phyloP scores from a whole-genome alignment of 2,113 vertebrate species.

The Hippocampus mohnikei region DNA sequence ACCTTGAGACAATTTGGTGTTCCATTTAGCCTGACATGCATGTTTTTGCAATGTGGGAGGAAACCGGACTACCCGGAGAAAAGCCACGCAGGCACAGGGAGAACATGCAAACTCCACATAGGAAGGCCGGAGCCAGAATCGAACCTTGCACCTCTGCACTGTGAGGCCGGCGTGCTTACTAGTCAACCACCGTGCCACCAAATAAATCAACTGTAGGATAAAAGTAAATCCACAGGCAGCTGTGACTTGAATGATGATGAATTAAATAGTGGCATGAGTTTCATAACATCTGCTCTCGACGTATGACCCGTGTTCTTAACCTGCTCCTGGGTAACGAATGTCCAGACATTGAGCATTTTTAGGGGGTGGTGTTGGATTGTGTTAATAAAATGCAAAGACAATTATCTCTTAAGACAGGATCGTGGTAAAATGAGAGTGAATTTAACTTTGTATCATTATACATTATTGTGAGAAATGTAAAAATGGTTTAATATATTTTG shows the following conservation, averaged over 20 bases:
- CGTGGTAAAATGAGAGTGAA: slow-evolving; percentile 18
- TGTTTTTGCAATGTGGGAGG: too few species aligned
- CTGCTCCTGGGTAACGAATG: slow-evolving; percentile 51
- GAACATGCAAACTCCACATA: too few species aligned
- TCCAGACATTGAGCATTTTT: slow-evolving; percentile 52
- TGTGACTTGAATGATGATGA: slow-evolving; percentile 46
- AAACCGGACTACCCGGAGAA: too few species aligned
- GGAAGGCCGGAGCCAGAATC: too few species aligned
- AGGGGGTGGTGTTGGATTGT: slow-evolving; percentile 17
- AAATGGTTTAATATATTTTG: slow-evolving; percentile 32
- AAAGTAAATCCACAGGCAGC: slow-evolving; percentile 39
- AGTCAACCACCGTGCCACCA: background rate
- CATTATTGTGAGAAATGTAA: slow-evolving; percentile 27
- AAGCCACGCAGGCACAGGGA: too few species aligned
- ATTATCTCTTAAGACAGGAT: slow-evolving; percentile 20
- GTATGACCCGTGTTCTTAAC: slow-evolving; percentile 47
- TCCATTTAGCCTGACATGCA: too few species aligned
- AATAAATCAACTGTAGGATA: slow-evolving; percentile 43
- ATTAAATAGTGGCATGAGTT: slow-evolving; percentile 36
- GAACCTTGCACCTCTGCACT: too few species aligned
- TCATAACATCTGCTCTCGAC: slow-evolving; percentile 49
- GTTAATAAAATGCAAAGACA: slow-evolving; percentile 30
- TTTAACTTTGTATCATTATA: slow-evolving; percentile 14
- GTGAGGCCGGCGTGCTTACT: too few species aligned
- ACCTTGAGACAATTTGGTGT: too few species aligned